Evolutionary conservation across 2,888 invertebrate species (phyloP).

Genomic region (Hesperia comma): DNA sequence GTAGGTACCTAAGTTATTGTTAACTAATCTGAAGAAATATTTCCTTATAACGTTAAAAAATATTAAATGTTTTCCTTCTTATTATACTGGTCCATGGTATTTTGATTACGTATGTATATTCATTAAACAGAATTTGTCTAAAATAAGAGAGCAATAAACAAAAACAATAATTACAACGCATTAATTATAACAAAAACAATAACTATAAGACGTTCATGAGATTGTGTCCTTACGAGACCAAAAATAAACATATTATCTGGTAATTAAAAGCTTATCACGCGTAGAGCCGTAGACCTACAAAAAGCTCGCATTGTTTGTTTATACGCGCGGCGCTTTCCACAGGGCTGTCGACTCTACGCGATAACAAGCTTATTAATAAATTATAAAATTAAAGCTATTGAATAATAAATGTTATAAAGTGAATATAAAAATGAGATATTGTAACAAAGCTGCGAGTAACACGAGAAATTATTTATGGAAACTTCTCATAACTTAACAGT

Average conservation of each 20-base stretch:
- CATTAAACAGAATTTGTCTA: too few species aligned
- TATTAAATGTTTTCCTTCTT: too few species aligned
- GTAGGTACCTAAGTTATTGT: too few species aligned
- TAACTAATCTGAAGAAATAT: too few species aligned
- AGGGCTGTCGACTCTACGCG: constrained; percentile 7
- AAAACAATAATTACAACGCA: too few species aligned
- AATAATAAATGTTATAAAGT: neutral
- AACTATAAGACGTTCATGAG: neutral
- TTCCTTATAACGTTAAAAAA: too few species aligned
- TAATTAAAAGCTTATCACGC: constrained; percentile 4
- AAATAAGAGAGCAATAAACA: too few species aligned
- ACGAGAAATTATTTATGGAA: neutral
- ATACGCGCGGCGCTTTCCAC: constrained; percentile 3
- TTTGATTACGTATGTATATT: too few species aligned
- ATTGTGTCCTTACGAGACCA: neutral
- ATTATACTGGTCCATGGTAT: too few species aligned
- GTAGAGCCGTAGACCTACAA: constrained; percentile 10
- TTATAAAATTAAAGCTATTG: neutral
- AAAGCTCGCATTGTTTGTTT: constrained; percentile 19
- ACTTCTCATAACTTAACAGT: neutral
- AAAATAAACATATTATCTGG: neutral
- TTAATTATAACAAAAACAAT: too few species aligned
- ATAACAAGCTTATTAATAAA: neutral
- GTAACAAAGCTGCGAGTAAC: neutral
- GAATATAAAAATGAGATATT: neutral